Evolutionary conservation across 2,113 vertebrate species (phyloP), one percentile per base, ranked within the genome.

Genomic region (Microtus montanus): DNA sequence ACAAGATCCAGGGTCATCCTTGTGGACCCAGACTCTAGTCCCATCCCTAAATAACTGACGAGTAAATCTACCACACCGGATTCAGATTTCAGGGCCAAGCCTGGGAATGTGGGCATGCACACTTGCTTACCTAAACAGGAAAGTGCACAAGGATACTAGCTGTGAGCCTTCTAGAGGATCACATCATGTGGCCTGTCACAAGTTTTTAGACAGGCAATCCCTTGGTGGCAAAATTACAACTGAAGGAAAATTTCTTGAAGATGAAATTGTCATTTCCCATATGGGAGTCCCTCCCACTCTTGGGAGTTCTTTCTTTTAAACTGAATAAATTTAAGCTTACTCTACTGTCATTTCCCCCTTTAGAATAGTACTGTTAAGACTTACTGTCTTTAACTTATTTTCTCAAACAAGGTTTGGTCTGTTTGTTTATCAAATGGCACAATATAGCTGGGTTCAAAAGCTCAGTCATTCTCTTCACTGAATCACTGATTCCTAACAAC

Each of bases 331-430:
- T 14, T 20, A 38, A 38, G 38, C 78, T 54, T 95, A 75, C 33
- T 91, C 19, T 30, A 33, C 13, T 28, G 13, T 85, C 17, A 26
- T 88, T 73, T 15, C 68, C 91, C 91, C 33, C 8, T 96, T 93
- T 84, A 95, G 35, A 79, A 61, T 44, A 77, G 74, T 84, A 90
- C 38, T 88, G 52, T 38, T 17, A 91, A 90, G 28, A 92, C 30
- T 84, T 91, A 73, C 5, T 92, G n/a, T 79, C 66, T 94, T 88
- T 87, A 68, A 92, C 33, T 92, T 54, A 83, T 73, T 94, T 96
- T 47, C 14, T 96, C 61, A 89, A 92, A 80, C 7, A 92, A 85
- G 4, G 15, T 71, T 24, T 96, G 13, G 47, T 70, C n/a, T 73
- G 89, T 96, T 78, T 73, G 89, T 96, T 78, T 85, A 54, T 90